These are phyloP conservation scores for Epirrita christyi DNA, from an alignment of 2,888 invertebrate genomes.

Conservation along the genomic window DNA sequence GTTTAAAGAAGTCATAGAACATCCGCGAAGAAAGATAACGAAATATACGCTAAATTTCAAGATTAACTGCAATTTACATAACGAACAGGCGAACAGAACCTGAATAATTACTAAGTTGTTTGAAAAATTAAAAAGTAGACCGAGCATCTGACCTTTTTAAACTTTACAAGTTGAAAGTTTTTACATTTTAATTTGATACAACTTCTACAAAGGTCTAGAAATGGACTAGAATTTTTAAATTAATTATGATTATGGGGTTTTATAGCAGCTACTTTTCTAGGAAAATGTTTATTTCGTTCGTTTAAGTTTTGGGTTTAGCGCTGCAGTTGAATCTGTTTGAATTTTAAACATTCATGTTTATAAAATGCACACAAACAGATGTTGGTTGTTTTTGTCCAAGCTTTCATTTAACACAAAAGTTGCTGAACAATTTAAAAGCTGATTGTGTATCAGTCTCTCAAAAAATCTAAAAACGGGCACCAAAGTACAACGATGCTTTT, in stretches of 20 bases:
- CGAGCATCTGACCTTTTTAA: conserved; percentile 18
- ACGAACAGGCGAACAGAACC: conserved; percentile 24
- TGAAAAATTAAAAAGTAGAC: conserved; percentile 20
- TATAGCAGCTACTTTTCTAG: conserved; percentile 21
- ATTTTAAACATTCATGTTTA: background rate
- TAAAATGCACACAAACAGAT: conserved; percentile 3
- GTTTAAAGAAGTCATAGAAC: background rate
- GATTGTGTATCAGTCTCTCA: too few relatives aligned
- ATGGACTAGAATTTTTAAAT: conserved; percentile 18
- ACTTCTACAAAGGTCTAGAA: conserved; percentile 29
- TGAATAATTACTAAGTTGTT: conserved; percentile 32
- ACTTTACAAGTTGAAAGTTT: conserved; percentile 27
- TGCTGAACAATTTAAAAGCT: background rate
- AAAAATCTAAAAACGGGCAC: background rate
- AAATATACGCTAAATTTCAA: conserved; percentile 27
- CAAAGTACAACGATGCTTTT: background rate
- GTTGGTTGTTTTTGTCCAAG: background rate
- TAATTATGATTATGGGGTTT: conserved; percentile 33
- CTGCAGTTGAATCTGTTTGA: background rate
- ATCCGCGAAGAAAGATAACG: conserved; percentile 26
- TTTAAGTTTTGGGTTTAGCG: conserved; percentile 8
- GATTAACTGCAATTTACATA: conserved; percentile 33
- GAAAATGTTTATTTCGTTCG: conserved; percentile 20
- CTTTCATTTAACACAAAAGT: background rate
- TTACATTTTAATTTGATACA: conserved; percentile 34